Percentiles rank a stretch among this genome's conserved stretches.
Conservation (phyloP, 2,888 invertebrate species). For the Drosophila sordidula region DNA sequence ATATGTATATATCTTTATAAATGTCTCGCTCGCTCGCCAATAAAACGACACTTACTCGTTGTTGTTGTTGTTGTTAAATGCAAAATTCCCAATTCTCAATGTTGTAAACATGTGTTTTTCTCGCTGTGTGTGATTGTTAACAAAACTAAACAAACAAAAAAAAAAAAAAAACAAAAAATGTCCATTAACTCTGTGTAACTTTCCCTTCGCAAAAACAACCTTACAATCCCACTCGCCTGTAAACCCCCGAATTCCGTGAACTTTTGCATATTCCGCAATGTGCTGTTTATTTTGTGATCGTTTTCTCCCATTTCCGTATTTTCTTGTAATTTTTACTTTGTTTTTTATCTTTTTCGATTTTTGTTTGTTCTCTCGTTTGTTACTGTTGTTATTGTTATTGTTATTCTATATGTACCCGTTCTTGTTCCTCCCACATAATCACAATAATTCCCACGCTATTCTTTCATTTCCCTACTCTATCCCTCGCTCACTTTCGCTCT, state of each 20-base stretch:
- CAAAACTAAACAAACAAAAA: not conserved
- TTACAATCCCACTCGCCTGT: slow-evolving; percentile 8
- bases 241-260: not conserved
- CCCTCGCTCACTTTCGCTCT: not conserved
- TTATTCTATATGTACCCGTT: slow-evolving; percentile 3
- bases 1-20: slow-evolving; percentile 10
- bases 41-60: slow-evolving; percentile 24
- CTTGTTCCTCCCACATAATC: slow-evolving; percentile 6
- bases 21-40: slow-evolving; percentile 15
- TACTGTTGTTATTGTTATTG: slow-evolving; percentile 23
- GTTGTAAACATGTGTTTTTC: slow-evolving; percentile 46
- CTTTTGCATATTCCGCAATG: slow-evolving; percentile 16
- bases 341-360: slow-evolving; percentile 12
- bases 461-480: not conserved
- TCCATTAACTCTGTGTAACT: not conserved
- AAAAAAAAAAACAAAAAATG: not conserved
- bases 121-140: slow-evolving; percentile 40
- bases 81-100: slow-evolving; percentile 36
- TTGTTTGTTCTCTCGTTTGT: slow-evolving; percentile 28
- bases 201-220: not conserved
- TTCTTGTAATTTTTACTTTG: slow-evolving; percentile 14
- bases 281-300: not conserved
- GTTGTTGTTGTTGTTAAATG: slow-evolving; percentile 29
- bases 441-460: slow-evolving; percentile 14
- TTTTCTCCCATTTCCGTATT: slow-evolving; percentile 6